These are phyloP conservation scores for Takifugu bimaculatus DNA, from an alignment of 2,113 vertebrate species.

Conservation along the genomic window DNA sequence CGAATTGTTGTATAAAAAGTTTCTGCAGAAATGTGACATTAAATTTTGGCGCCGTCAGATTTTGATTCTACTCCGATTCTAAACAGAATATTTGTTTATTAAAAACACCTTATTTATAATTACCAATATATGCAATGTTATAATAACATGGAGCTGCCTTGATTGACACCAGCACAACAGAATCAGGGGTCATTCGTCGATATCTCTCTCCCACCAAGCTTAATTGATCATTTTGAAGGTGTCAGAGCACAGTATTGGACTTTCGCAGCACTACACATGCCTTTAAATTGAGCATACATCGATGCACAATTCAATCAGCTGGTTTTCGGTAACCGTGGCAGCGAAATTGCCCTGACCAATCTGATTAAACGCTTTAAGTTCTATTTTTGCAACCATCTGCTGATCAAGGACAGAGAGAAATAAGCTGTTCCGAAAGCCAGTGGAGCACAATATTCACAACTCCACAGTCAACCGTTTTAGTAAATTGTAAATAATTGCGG, in stretches of 20 bases:
- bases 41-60: background rate
- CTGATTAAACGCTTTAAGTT: slow-evolving; percentile 40
- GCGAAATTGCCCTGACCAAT: slow-evolving; percentile 38
- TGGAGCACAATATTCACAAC: slow-evolving; percentile 13
- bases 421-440: slow-evolving; percentile 26
- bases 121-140: background rate
- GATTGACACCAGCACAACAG: slow-evolving; percentile 2
- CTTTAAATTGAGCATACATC: slow-evolving; percentile 8
- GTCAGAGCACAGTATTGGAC: background rate
- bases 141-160: slow-evolving; percentile 6
- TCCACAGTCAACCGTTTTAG: slow-evolving; percentile 4
- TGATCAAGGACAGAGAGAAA: slow-evolving; percentile 19
- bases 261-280: slow-evolving; percentile 21
- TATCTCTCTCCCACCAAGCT: background rate
- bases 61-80: background rate
- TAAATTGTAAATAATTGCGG: slow-evolving; percentile 7
- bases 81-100: slow-evolving; percentile 1
- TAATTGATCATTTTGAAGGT: slow-evolving; percentile 1
- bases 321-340: slow-evolving; percentile 25
- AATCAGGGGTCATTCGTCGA: slow-evolving; percentile 12
- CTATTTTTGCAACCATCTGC: slow-evolving; percentile 40
- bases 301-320: slow-evolving; percentile 26
- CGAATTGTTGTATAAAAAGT: slow-evolving; percentile 15
- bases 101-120: background rate
- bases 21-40: slow-evolving; percentile 11